Conservation (phyloP, 1,140 invertebrate species). For the Cylas formicarius region DNA sequence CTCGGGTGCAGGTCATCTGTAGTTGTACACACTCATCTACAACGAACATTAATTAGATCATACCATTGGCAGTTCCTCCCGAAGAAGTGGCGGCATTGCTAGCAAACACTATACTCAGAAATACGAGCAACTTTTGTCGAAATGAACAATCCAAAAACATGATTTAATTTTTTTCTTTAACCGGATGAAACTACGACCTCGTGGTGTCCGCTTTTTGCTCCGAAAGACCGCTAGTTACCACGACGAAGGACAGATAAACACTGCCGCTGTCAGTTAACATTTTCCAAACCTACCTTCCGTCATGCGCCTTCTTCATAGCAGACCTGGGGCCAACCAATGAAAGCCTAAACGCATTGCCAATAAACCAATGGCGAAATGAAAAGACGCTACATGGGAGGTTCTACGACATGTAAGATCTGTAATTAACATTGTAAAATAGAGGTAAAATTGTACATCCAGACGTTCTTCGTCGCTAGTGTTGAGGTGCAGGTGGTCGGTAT, state of each 20-base stretch:
- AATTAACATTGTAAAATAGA: conserved; percentile 42
- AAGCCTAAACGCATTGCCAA: conserved; percentile 33
- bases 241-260: conserved; percentile 20
- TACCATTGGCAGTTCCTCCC: conserved; percentile 31
- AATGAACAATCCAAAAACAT: not conserved
- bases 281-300: conserved; percentile 27
- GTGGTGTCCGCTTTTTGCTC: conserved; percentile 20
- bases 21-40: too few relatives aligned
- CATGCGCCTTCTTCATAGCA: conserved; percentile 33
- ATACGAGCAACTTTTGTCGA: not conserved
- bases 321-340: conserved; percentile 32
- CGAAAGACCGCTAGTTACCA: conserved; percentile 22
- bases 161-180: too few relatives aligned
- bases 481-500: too few relatives aligned
- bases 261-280: conserved; percentile 23
- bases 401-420: conserved; percentile 40
- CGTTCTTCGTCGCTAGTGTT: too few relatives aligned
- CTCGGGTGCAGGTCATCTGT: too few relatives aligned
- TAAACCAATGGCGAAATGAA: conserved; percentile 41
- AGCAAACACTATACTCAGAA: conserved; percentile 19
- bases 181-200: conserved; percentile 19
- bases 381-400: conserved; percentile 41
- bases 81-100: conserved; percentile 24
- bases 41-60: too few relatives aligned
- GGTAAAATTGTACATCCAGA: conserved; percentile 32